A percentile compares a stretch with the other conserved stretches of the same genome.
Evolutionary conservation across 2,113 vertebrate genomes (phyloP).

Genomic region (Bubo bubo): DNA sequence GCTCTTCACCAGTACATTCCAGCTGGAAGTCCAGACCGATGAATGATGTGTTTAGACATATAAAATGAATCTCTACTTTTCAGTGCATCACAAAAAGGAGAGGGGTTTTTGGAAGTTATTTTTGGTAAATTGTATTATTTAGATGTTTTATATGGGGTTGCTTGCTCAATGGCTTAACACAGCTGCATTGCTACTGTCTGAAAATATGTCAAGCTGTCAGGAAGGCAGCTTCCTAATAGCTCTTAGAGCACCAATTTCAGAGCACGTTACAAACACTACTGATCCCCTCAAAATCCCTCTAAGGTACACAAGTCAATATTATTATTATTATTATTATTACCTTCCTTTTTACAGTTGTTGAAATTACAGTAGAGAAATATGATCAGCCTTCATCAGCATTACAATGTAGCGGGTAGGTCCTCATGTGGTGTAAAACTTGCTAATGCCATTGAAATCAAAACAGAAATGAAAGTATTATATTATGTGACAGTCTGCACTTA

Average conservation of each 20-base stretch:
- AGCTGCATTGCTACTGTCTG: conserved; percentile 4
- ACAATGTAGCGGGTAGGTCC: background rate
- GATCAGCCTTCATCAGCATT: background rate
- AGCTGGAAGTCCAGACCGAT: background rate
- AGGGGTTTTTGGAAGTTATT: background rate
- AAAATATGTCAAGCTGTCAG: conserved; percentile 20
- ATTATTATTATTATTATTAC: background rate
- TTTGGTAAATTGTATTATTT: background rate
- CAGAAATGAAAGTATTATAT: background rate
- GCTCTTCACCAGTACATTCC: background rate
- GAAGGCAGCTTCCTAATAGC: background rate
- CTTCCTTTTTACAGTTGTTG: background rate
- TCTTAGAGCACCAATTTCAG: background rate
- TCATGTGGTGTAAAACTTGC: background rate
- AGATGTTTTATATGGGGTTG: background rate
- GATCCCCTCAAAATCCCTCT: background rate
- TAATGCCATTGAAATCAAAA: conserved; percentile 11
- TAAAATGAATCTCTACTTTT: background rate
- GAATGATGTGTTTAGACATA: background rate
- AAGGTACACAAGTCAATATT: background rate
- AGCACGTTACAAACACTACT: background rate
- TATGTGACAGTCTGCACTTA: background rate
- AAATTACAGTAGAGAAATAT: conserved; percentile 6
- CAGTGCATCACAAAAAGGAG: background rate
- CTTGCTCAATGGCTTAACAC: background rate